Percentiles rank a stretch among this genome's conserved stretches.
phyloP scores from a whole-genome alignment of 2,888 invertebrate genomes.

The Drosophila hawaiiensis region DNA sequence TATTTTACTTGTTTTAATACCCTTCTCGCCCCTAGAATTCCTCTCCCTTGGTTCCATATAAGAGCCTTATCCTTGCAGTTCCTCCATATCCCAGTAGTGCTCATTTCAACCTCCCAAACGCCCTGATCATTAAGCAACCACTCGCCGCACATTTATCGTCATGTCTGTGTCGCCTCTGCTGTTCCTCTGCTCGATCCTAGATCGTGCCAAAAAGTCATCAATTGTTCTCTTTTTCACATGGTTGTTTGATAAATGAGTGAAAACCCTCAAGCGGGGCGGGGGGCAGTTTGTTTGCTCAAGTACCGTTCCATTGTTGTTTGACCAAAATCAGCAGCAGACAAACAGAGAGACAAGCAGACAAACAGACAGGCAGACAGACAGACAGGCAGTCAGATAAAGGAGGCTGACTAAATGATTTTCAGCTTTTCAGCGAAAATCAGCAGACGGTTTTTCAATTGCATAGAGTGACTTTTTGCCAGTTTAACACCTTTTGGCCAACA shows the following conservation, averaged over 20 bases:
- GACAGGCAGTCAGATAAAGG: constrained; percentile 5
- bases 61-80: not conserved
- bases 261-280: constrained; percentile 32
- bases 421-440: constrained; percentile 72
- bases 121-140: constrained; percentile 40
- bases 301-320: constrained; percentile 47
- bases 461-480: constrained; percentile 76
- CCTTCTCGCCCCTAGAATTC: not conserved
- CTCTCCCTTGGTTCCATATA: not conserved
- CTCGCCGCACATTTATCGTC: constrained; percentile 1
- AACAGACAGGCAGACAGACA: not conserved
- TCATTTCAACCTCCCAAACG: not conserved
- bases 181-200: constrained; percentile 25
- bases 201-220: constrained; percentile 67
- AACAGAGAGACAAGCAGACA: constrained; percentile 4
- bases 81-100: not conserved
- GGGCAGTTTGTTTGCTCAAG: constrained; percentile 79
- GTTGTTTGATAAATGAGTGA: constrained; percentile 66
- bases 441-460: constrained; percentile 16
- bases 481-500: constrained; percentile 69
- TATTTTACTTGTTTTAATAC: not conserved
- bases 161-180: not conserved
- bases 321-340: constrained; percentile 22
- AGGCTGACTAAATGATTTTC: constrained; percentile 64
- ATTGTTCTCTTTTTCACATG: constrained; percentile 33